Conservation (phyloP, 1,140 invertebrate species). For the Ips nitidus region DNA sequence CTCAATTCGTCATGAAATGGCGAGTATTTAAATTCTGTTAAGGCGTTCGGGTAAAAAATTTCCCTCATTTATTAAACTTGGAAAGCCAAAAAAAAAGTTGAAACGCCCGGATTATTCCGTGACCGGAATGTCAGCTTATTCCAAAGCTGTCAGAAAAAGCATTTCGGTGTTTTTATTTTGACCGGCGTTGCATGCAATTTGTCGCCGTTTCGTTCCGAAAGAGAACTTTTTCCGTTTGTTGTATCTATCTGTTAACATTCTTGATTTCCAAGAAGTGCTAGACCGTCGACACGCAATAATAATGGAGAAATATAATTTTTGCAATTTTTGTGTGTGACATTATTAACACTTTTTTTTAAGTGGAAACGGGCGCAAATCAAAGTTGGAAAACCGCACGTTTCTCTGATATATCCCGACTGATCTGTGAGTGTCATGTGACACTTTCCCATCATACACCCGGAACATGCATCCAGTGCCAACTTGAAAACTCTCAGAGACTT, state of each 20-base stretch:
- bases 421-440: slow-evolving; percentile 31
- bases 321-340: no score
- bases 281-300: no score
- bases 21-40: slow-evolving; percentile 29
- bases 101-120: slow-evolving; percentile 24
- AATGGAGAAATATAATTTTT: no score
- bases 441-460: slow-evolving; percentile 31
- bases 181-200: slow-evolving; percentile 29
- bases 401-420: slow-evolving; percentile 22
- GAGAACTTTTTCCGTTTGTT: slow-evolving; percentile 21
- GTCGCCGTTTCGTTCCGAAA: slow-evolving; percentile 15
- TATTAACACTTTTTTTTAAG: no score
- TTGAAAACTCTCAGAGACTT: slow-evolving; percentile 26
- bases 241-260: no score
- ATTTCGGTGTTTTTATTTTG: slow-evolving; percentile 31
- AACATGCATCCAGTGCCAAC: slow-evolving; percentile 23
- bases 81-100: slow-evolving; percentile 23
- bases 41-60: slow-evolving; percentile 23
- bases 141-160: slow-evolving; percentile 32
- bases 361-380: no score
- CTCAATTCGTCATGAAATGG: slow-evolving; percentile 16
- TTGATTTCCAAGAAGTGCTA: no score
- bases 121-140: slow-evolving; percentile 31
- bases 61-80: slow-evolving; percentile 27
- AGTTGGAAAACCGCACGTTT: slow-evolving; percentile 7